phyloP scores from a whole-genome alignment of 2,113 vertebrate species.

The Lamprotornis superbus region DNA sequence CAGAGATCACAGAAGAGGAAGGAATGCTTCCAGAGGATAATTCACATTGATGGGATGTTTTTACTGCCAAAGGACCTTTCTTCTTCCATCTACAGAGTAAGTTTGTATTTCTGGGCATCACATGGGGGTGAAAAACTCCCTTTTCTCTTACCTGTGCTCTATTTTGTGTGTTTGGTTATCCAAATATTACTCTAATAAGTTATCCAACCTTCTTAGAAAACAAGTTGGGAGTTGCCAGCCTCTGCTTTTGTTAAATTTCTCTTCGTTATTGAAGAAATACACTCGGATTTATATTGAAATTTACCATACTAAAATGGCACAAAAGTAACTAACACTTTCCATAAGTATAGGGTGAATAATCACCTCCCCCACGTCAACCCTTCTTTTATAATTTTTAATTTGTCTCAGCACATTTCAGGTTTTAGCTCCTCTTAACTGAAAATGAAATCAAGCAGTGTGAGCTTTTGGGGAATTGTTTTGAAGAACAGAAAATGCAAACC shows the following conservation, averaged over 20 bases:
- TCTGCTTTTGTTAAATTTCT: background rate
- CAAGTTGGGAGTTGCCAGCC: background rate
- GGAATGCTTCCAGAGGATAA: background rate
- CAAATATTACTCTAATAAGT: background rate
- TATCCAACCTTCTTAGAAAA: background rate
- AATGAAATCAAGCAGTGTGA: background rate
- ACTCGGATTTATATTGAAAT: background rate
- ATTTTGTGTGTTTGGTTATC: background rate
- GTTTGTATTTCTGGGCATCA: background rate
- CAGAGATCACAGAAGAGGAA: background rate
- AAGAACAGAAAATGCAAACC: constrained; percentile 32
- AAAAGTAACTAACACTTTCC: background rate
- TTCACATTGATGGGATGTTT: background rate
- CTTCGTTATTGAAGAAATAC: background rate
- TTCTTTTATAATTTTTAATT: background rate
- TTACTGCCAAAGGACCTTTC: background rate
- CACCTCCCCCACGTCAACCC: background rate
- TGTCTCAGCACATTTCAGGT: background rate
- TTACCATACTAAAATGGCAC: background rate
- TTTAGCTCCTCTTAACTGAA: background rate
- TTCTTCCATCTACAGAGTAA: background rate
- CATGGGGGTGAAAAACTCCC: background rate
- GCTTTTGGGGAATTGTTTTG: background rate
- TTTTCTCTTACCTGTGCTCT: background rate
- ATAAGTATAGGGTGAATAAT: background rate